Evolutionary conservation across 2,797 vertebrate species (phyloP), one percentile per base, ranked within the genome.

Genomic region (Pampus argenteus): DNA sequence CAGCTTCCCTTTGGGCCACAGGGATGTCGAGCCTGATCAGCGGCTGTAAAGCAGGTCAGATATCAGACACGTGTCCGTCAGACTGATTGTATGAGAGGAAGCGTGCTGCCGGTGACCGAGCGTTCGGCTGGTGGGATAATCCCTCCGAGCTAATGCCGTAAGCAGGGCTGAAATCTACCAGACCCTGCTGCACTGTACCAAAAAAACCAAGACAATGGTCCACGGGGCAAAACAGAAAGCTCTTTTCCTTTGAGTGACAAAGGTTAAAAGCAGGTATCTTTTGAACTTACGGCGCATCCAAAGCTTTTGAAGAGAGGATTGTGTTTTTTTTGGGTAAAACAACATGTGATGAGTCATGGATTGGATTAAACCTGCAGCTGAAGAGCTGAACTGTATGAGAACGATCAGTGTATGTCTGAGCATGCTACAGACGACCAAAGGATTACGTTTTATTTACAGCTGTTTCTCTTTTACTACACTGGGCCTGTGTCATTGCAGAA

Each of bases 91-190:
- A 65, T 77, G 87, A 76, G 75, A 48, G 74, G 83, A 74, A 73
- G 76, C 14, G 75, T 87, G 85, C 74, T 50, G 75, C 81, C 47
- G 57, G 45, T 58, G 74, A 49, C 11, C 25, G 22, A 60, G 34
- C 10, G 78, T 63, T 86, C 40, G 74, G 66, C 76, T 59, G 76
- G 84, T 79, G 89, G 88, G 88, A 86, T 92, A 88, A 92, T 92
- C 91, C 78, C 59, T 61, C 60, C 2, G 2, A 28, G 74, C 60
- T 91, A 88, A 92, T 84, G 87, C 89, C 54, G 78, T 88, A 87
- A 90, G 89, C 85, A 59, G 82, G 77, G 78, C 81, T 77, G 84
- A 79, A 83, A 76, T 64, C 83, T 65, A 83, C 55, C 70, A 60
- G 78, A 78, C 60, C 57, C 82, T 66, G 62, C 74, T 66, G 63